These are phyloP conservation scores for Onchidella celtica DNA, from an alignment of 2,888 invertebrate species.

Conservation along the genomic window DNA sequence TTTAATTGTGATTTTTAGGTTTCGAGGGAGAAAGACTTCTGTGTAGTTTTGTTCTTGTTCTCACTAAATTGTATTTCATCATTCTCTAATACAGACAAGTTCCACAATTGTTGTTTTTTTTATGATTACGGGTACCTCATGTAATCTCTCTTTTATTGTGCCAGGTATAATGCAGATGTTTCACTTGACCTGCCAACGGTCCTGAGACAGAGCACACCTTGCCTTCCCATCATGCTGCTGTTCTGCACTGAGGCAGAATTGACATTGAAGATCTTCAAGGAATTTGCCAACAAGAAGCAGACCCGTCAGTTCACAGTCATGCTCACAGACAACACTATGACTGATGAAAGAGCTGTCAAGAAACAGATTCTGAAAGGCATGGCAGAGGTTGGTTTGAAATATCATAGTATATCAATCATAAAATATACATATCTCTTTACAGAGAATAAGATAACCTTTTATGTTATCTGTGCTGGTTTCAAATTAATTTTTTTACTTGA, in stretches of 20 bases:
- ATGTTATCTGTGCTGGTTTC: neutral
- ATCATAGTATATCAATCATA: neutral
- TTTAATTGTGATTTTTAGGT: no score
- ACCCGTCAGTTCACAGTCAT: constrained; percentile 60
- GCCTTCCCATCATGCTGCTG: constrained; percentile 75
- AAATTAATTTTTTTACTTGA: no score
- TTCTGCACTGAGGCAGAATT: constrained; percentile 72
- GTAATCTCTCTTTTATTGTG: neutral
- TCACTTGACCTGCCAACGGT: constrained; percentile 72
- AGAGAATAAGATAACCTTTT: neutral
- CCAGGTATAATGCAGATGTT: constrained; percentile 73
- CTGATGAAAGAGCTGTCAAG: constrained; percentile 68
- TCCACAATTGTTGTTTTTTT: no score
- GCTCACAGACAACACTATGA: constrained; percentile 67
- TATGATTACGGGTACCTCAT: no score
- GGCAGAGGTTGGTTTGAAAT: constrained; percentile 65
- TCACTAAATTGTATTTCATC: no score
- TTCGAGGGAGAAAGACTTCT: no score
- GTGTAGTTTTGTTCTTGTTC: no score
- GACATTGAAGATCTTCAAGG: constrained; percentile 72
- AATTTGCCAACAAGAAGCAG: constrained; percentile 75
- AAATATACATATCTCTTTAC: neutral
- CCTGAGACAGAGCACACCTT: constrained; percentile 70
- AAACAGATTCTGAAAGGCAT: constrained; percentile 74
- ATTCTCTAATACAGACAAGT: no score